Conservation (phyloP, 2,113 vertebrate genomes). For the Cricetomys ansorgei region DNA sequence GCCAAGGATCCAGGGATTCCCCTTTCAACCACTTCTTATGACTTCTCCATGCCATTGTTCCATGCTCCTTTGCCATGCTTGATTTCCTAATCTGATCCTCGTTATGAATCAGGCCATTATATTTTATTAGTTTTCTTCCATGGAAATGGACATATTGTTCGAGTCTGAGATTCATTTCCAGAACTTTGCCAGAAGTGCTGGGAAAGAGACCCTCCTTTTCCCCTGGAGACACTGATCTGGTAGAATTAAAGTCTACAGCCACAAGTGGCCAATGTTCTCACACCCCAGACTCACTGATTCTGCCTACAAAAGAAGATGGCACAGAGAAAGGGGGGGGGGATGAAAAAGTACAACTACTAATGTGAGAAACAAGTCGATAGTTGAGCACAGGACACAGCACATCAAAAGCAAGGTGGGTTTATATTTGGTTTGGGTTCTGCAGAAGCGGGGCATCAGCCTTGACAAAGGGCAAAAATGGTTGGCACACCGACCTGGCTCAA, state of each 20-base stretch:
- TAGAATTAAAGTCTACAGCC: not conserved
- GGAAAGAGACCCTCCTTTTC: not conserved
- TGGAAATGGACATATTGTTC: no score
- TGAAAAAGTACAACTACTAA: not conserved
- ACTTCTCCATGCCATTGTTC: not conserved
- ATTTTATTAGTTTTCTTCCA: not conserved
- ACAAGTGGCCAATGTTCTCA: not conserved
- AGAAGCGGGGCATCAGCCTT: not conserved
- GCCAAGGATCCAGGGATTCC: no score
- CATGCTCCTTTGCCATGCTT: not conserved
- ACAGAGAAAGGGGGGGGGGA: constrained; percentile 3
- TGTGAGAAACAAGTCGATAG: not conserved
- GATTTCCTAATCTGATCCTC: not conserved
- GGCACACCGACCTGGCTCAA: not conserved
- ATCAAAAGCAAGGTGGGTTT: not conserved
- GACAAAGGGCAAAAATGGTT: not conserved
- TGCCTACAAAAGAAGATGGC: not conserved
- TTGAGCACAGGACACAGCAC: not conserved
- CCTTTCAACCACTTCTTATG: not conserved
- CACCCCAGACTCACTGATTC: not conserved
- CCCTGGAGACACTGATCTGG: not conserved
- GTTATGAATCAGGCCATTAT: not conserved
- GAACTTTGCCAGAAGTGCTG: not conserved
- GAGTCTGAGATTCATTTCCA: not conserved
- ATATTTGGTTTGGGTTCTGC: not conserved